These are phyloP conservation scores for Coregonus sp. DNA, from an alignment of 2,797 vertebrate genomes.

Conservation along the genomic window DNA sequence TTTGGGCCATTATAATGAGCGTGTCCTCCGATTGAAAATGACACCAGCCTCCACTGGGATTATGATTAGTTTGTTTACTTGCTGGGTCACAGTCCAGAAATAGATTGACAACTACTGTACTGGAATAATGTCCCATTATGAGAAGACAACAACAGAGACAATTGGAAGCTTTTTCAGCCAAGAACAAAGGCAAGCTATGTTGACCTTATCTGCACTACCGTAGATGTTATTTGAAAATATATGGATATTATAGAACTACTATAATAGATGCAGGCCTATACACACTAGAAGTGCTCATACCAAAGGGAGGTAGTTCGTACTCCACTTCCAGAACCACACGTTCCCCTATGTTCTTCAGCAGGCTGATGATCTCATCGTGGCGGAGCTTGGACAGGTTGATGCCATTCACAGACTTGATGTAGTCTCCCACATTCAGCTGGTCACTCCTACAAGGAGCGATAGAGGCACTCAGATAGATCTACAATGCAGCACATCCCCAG, in stretches of 20 bases:
- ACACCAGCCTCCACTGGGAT: not conserved
- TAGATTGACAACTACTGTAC: not conserved
- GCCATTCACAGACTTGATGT: conserved; percentile 95
- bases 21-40: not conserved
- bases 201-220: not conserved
- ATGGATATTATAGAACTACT: too few relatives aligned
- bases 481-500: too few relatives aligned
- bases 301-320: conserved; percentile 89
- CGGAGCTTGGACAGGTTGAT: conserved; percentile 93
- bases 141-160: not conserved
- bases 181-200: not conserved
- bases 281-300: conserved; percentile 61
- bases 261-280: not conserved
- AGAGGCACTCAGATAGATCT: not conserved
- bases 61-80: not conserved
- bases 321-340: conserved; percentile 95
- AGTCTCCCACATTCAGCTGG: conserved; percentile 94
- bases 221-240: not conserved
- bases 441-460: conserved; percentile 81
- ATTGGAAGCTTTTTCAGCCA: not conserved
- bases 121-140: not conserved
- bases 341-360: conserved; percentile 95
- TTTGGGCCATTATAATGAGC: not conserved
- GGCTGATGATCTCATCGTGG: conserved; percentile 94
- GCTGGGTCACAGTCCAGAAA: not conserved